Conservation (phyloP, 2,113 vertebrate species). For the Okapia johnstoni region DNA sequence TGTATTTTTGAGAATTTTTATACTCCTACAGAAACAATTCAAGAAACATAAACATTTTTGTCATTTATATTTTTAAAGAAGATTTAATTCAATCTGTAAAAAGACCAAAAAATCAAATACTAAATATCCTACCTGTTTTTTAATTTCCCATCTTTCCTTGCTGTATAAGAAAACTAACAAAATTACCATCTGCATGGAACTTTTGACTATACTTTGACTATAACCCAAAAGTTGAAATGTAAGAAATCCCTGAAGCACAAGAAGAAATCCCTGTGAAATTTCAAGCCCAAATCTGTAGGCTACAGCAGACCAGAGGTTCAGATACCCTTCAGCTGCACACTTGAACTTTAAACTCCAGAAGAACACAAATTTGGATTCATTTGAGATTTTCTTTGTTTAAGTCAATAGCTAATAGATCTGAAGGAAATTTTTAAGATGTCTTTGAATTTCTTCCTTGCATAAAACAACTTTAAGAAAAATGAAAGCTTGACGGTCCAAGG, state of each 20-base stretch:
- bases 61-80: not conserved
- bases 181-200: not conserved
- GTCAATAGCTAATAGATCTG: slow-evolving; percentile 20
- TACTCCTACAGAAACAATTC: not conserved
- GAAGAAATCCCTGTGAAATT: not conserved
- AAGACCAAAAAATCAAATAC: not conserved
- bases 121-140: not conserved
- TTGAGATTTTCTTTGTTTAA: slow-evolving; percentile 54
- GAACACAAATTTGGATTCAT: slow-evolving; percentile 18
- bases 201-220: not conserved
- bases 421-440: not conserved
- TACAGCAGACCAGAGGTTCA: not conserved
- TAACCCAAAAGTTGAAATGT: not conserved
- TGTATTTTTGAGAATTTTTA: not conserved
- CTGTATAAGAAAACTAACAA: not conserved
- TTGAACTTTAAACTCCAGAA: not conserved
- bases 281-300: not conserved
- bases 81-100: not conserved
- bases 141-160: not conserved
- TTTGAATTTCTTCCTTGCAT: not conserved
- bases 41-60: not conserved
- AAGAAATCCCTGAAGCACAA: not conserved
- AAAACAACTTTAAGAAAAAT: slow-evolving; percentile 4
- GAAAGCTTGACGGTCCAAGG: not conserved
- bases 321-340: not conserved